Conservation (phyloP, 2,113 vertebrate species). For the Xenopus borealis region DNA sequence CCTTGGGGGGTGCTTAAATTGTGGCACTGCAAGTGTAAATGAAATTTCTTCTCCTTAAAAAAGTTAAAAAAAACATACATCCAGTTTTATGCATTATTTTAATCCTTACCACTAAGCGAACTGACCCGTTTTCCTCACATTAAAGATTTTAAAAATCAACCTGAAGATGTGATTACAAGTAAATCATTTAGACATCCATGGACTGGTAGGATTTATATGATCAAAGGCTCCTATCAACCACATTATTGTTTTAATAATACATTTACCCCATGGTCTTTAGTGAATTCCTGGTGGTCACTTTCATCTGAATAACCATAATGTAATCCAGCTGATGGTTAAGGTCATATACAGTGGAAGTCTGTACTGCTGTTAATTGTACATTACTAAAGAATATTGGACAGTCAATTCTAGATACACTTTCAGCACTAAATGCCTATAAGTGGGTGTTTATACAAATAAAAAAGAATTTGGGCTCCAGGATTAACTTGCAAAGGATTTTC, state of each 20-base stretch:
- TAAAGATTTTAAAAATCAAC: not conserved
- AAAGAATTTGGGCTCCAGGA: too few species aligned
- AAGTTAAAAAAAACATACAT: too few species aligned
- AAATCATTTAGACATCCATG: not conserved
- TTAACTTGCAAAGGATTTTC: too few species aligned
- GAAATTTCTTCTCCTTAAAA: too few species aligned
- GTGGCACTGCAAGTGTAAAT: too few species aligned
- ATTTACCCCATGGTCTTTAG: not conserved
- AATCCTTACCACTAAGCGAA: too few species aligned
- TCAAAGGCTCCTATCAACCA: not conserved
- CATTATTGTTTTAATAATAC: not conserved
- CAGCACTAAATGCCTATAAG: too few species aligned
- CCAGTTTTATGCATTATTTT: too few species aligned
- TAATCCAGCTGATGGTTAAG: not conserved
- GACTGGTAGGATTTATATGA: not conserved
- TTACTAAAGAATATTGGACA: not conserved
- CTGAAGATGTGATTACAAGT: not conserved
- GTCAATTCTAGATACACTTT: too few species aligned
- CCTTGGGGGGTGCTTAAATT: too few species aligned
- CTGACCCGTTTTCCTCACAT: too few species aligned
- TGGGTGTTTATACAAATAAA: too few species aligned
- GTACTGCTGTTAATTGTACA: not conserved
- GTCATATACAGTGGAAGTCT: not conserved
- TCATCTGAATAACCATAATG: not conserved
- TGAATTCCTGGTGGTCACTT: conserved; percentile 5